phyloP scores from a whole-genome alignment of 2,797 vertebrate genomes.

The Ambastaia sidthimunki region DNA sequence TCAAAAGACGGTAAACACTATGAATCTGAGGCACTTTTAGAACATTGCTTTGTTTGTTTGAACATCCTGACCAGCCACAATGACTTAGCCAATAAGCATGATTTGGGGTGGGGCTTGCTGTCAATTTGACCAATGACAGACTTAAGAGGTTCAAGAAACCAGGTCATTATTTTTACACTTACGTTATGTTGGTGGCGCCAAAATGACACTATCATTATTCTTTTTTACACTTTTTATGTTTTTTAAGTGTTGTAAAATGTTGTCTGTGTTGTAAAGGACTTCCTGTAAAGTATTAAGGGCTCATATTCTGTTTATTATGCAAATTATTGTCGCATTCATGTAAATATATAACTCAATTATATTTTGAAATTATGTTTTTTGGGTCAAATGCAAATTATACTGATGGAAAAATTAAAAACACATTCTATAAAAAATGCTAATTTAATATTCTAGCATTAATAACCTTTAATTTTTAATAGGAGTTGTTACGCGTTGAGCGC shows the following conservation, averaged over 20 bases:
- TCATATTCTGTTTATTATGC: slow-evolving; percentile 4
- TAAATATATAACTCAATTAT: slow-evolving; percentile 65
- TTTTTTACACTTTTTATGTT: too few relatives aligned
- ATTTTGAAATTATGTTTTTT: slow-evolving; percentile 63
- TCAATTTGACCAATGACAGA: too few relatives aligned
- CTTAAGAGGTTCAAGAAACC: too few relatives aligned
- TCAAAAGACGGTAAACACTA: too few relatives aligned
- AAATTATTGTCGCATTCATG: slow-evolving; percentile 55
- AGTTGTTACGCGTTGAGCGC: slow-evolving; percentile 66
- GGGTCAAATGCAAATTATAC: slow-evolving; percentile 60
- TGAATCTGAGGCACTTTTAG: too few relatives aligned
- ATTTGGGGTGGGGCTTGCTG: too few relatives aligned
- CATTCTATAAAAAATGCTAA: slow-evolving; percentile 56
- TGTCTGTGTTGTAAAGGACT: slow-evolving; percentile 52
- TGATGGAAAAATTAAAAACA: slow-evolving; percentile 61
- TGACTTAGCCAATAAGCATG: too few relatives aligned
- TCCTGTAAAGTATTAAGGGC: not conserved
- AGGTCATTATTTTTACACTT: not conserved
- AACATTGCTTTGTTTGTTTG: too few relatives aligned
- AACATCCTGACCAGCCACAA: too few relatives aligned
- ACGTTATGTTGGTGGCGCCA: too few relatives aligned
- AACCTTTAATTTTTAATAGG: slow-evolving; percentile 62
- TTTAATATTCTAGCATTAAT: slow-evolving; percentile 46
- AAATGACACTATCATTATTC: too few relatives aligned
- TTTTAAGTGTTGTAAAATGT: too few relatives aligned